Conservation (phyloP, 2,113 vertebrate species). For the Austrofundulus limnaeus region DNA sequence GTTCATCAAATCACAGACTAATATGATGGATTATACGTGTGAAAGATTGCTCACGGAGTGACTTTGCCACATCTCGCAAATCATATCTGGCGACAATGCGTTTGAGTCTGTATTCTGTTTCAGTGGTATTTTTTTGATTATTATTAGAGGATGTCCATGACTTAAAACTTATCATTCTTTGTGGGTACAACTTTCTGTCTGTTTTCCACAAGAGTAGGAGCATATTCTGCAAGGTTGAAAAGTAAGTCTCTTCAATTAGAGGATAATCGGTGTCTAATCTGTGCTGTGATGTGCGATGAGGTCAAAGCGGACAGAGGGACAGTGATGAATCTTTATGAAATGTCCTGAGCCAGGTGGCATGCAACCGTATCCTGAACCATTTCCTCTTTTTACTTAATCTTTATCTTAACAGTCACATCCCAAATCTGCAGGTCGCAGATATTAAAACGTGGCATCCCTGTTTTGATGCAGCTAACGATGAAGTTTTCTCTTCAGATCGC, state of each 20-base stretch:
- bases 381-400: constrained; percentile 20
- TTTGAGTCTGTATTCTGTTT: constrained; percentile 16
- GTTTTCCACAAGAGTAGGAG: constrained; percentile 39
- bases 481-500: constrained; percentile 53
- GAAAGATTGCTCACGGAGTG: constrained; percentile 33
- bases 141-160: constrained; percentile 16
- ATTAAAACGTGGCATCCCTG: constrained; percentile 15
- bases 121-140: constrained; percentile 3
- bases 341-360: constrained; percentile 63
- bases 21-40: constrained; percentile 65
- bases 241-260: constrained; percentile 75
- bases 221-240: constrained; percentile 73
- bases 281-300: constrained; percentile 75
- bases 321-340: constrained; percentile 78
- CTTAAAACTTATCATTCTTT: constrained; percentile 11
- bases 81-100: constrained; percentile 27
- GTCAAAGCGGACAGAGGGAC: constrained; percentile 75
- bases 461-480: constrained; percentile 27
- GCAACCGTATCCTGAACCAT: constrained; percentile 33
- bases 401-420: neutral
- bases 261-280: constrained; percentile 76
- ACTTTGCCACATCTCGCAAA: too few relatives aligned
- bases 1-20: constrained; percentile 55
- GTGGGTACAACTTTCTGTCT: constrained; percentile 47
- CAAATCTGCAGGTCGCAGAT: neutral